Base-by-base conservation (phyloP, 2,113 vertebrate genomes). In the Chloropsis hardwickii region DNA sequence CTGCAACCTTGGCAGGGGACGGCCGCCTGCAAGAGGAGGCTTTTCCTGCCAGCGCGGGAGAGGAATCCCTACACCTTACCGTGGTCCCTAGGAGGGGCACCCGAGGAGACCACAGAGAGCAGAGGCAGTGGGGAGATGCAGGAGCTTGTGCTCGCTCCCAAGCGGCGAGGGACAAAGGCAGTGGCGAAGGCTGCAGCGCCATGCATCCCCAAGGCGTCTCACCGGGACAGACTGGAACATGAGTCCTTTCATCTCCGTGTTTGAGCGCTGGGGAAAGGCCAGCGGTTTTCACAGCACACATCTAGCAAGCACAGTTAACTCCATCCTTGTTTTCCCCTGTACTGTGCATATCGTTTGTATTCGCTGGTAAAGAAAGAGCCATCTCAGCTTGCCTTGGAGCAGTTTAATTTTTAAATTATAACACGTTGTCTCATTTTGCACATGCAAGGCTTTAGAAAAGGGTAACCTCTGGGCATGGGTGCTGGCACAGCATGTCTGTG, bases 41-140 rank as follows among this genome's bases (percentile, higher is more conserved):
- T 60, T 81, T 54, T 19, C n/a, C 28, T 1, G 1, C 25, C 56
- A 10, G 40, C 1, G 1, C 3, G 2, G 40, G 25, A 8, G 17
- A 17, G 27, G 28, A 22, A 45, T 54, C 16, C 45, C 20, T 11
- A 11, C 8, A 0, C 17, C n/a, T 27, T 11, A 3, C 27, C 51
- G 0, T 1, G 5, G 6, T n/a, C 31, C 33, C 24, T 22, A 0
- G 2, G n/a, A 28, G n/a, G 12, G 9, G 10, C 77, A 13, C 22
- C 54, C 28, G 28, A 39, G 71, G 54, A 61, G 28, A 24, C 16
- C 1, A 1, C 54, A 22, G 54, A 8, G 31, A 31, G 11, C 48
- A 39, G 60, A 22, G 31, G 33, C 45, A 22, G 48, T 0, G 1
- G 3, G 47, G 31, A 53, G 48, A 58, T 57, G 48, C 28, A 15